Evolutionary conservation across 2,113 vertebrate species (phyloP), one percentile per base, ranked within the genome.

Genomic region (Microtus pennsylvanicus): DNA sequence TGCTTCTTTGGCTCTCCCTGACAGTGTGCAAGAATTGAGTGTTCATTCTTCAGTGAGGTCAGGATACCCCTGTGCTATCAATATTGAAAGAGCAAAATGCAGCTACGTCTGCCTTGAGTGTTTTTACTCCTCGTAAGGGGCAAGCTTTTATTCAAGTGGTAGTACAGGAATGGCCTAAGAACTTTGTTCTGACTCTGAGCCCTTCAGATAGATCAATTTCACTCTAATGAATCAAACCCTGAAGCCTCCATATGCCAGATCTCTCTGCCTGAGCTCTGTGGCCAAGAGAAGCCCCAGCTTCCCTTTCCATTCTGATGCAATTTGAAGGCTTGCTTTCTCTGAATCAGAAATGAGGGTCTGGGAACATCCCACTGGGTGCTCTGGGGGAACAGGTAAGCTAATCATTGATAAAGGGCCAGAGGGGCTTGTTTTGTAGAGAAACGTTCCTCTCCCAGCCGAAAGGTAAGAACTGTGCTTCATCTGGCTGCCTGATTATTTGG

Each of bases 401-500:
- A 91, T 87, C 89, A 88, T 65, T 96, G 97, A 96, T 75, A 95
- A 96, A 96, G 95, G 97, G 94, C 69, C 17, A 0, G 76, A 69
- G 93, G 87, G 96, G 96, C 96, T 94, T 67, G 42, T 98, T 97
- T 96, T 76, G 91, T 87, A 98, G 89, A 85, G 61, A 67, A 86
- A 90, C 86, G 28, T 83, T 97, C 95, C 81, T 97, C 81, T 90
- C 47, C 94, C 77, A 91, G 86, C 86, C n/a, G 92, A 93, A 80
- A 92, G 72, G 86, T 94, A 35, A 91, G 82, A 87, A 93, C 95
- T 58, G 87, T 91, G 96, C 87, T 95, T 96, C 92, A 19, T 80
- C 87, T 76, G 94, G 95, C 45, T 94, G 97, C 86, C 95, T 97
- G 97, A 97, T 98, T 98, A 97, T 97, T 98, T 97, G 98, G 38